These are phyloP conservation scores for Apantesis nais DNA, from an alignment of 2,888 invertebrate genomes.

Conservation along the genomic window DNA sequence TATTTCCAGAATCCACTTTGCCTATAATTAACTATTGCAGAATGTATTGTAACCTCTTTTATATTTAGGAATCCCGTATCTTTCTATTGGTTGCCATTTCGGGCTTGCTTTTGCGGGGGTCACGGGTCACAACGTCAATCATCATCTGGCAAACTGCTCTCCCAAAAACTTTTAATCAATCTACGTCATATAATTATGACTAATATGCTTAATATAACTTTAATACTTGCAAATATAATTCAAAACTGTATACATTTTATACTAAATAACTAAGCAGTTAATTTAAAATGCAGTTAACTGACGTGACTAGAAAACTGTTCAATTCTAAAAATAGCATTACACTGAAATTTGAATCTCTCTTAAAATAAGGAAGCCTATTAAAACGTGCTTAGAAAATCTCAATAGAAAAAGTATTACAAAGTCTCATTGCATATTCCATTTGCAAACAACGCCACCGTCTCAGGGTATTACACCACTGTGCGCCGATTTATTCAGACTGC, in stretches of 20 bases:
- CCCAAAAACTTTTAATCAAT: background rate
- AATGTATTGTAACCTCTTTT: background rate
- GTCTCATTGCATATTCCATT: conserved; percentile 61
- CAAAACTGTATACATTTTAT: background rate
- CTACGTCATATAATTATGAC: background rate
- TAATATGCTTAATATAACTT: background rate
- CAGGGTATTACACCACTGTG: conserved; percentile 65
- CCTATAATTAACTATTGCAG: background rate
- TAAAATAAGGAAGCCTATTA: conserved; percentile 44
- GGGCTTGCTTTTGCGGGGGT: background rate
- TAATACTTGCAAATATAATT: background rate
- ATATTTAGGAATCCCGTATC: background rate
- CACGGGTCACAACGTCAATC: background rate
- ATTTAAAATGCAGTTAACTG: conserved; percentile 18
- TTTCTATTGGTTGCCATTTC: background rate
- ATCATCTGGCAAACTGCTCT: background rate
- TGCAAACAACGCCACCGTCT: conserved; percentile 60
- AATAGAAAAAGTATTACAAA: conserved; percentile 48
- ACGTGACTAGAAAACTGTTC: conserved; percentile 28
- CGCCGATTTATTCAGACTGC: conserved; percentile 73
- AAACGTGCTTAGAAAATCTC: conserved; percentile 45
- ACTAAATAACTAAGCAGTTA: background rate
- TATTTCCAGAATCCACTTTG: background rate
- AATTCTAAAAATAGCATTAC: conserved; percentile 7
- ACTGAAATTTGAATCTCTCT: conserved; percentile 23